Evolutionary conservation across 1,140 invertebrate species (phyloP), one percentile per base, ranked within the genome.

Genomic region (Hyles vespertilio): DNA sequence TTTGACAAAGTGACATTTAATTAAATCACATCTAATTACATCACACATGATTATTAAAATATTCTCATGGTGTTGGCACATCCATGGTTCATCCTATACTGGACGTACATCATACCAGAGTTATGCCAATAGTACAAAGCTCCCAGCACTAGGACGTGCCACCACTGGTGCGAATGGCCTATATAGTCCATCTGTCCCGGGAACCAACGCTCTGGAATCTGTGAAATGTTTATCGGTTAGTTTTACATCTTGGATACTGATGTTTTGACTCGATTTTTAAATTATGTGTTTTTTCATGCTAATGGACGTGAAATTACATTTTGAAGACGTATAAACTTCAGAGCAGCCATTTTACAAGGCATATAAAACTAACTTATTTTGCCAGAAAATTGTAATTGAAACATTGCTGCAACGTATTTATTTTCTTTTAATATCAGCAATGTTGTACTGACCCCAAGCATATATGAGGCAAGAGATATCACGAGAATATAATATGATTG

Each of bases 61-160:
- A 88, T 88, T 54, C 83, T 61, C 83, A 86, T 86, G 44, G 74
- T 82, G 62, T 86, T 86, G 2, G 83, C 86, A 87, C 95, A 97
- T 47, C 94, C 94, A 76, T 96, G 94, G 81, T 95, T 94, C 90
- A 96, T 93, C 55, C 95, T 90, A 76, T 95, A 96, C 73, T 96
- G 94, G 3, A 96, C 94, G 73, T 96, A 97, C 63, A 96, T 91
- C 87, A 96, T 93, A 22, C 95, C 96, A n/a, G 96, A 95, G 77
- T 96, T 95, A 84, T 98, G 96, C 97, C 97, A 98, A 79, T 96
- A 98, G 77, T 97, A 95, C 43, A 98, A 92, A n/a, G 96, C 96
- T 0, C 93, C 86, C 7, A 98, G 93, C 8, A 98, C 95, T 51
- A 98, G 91, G 36, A 97, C 87, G 79, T 98, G 97, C 97, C 97